Evolutionary conservation across 2,113 vertebrate species (phyloP).

Genomic region (Pelusios castaneus): DNA sequence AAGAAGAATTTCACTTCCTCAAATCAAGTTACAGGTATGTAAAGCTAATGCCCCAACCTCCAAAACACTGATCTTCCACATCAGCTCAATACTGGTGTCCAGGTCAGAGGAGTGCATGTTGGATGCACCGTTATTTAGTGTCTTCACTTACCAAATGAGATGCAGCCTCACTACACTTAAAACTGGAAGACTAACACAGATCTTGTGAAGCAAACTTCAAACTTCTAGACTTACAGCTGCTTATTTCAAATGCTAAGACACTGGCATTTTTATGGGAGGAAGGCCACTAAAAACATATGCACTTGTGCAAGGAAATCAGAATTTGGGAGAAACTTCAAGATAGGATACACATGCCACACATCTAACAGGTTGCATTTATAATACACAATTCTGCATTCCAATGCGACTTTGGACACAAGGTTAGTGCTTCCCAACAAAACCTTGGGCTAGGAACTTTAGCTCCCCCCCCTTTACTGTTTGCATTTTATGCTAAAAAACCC

Average conservation of each 20-base stretch:
- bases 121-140: neutral
- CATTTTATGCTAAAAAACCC: no score
- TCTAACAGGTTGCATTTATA: neutral
- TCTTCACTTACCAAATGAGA: neutral
- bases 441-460: neutral
- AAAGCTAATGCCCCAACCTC: no score
- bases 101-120: neutral
- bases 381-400: neutral
- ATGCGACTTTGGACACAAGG: neutral
- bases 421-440: neutral
- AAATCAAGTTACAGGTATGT: no score
- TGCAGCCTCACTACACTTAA: neutral
- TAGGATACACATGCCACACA: rapidly evolving
- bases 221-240: neutral
- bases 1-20: neutral
- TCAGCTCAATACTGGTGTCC: no score
- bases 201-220: neutral
- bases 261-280: neutral
- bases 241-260: neutral
- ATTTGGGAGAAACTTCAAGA: neutral
- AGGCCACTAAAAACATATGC: neutral
- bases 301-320: neutral
- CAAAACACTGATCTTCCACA: neutral
- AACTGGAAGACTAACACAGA: rapidly evolving
- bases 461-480: no score